A percentile compares a stretch with the other conserved stretches of the same genome.
These are phyloP conservation scores for Adelphocoris suturalis DNA, from an alignment of 2,888 invertebrate genomes.

Conservation along the genomic window DNA sequence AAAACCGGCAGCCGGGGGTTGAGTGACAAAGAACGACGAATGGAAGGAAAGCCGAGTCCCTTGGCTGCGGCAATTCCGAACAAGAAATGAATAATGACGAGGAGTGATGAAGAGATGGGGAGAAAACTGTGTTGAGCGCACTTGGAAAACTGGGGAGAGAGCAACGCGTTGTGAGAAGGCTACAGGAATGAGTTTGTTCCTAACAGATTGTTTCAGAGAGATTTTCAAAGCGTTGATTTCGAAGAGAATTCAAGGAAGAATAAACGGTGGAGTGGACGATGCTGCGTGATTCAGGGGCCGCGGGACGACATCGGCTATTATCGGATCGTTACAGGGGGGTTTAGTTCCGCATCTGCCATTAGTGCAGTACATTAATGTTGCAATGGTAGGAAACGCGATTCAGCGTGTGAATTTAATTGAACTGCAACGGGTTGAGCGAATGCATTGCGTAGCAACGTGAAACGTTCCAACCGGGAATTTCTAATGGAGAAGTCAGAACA, in stretches of 20 bases:
- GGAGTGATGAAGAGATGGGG: neutral
- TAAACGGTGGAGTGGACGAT: neutral
- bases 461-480: too few relatives aligned
- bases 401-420: neutral
- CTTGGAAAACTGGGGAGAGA: neutral
- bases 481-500: too few relatives aligned
- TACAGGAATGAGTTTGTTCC: neutral
- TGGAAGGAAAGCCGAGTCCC: neutral
- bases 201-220: neutral
- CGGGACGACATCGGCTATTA: neutral
- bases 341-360: neutral
- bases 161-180: neutral
- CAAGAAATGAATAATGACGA: constrained; percentile 35
- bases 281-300: neutral
- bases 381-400: neutral
- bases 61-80: neutral
- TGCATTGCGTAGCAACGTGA: too few relatives aligned
- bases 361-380: neutral
- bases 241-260: neutral
- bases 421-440: neutral
- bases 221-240: neutral
- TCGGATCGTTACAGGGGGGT: neutral
- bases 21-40: constrained; percentile 36
- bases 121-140: neutral
- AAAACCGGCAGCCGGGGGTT: constrained; percentile 9